These are phyloP conservation scores for Slavum lentiscoides DNA, from an alignment of 2,888 invertebrate genomes.

Conservation along the genomic window DNA sequence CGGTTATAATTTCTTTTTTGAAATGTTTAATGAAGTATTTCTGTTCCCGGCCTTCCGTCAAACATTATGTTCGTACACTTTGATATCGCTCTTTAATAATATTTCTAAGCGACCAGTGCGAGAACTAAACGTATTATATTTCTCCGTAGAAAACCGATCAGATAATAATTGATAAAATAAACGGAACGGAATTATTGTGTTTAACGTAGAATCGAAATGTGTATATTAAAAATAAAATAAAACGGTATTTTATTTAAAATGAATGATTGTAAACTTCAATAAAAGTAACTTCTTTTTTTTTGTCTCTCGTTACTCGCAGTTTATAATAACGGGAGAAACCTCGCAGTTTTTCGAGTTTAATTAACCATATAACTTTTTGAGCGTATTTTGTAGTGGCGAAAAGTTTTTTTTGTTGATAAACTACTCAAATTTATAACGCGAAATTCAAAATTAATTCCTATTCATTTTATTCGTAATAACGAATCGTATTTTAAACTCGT, in stretches of 20 bases:
- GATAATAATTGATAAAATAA: not conserved
- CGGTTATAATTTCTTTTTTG: too few species aligned
- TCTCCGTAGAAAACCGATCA: not conserved
- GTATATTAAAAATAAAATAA: not conserved
- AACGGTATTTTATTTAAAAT: constrained; percentile 20
- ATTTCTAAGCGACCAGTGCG: too few species aligned
- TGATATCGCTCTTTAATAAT: too few species aligned
- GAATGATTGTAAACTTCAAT: constrained; percentile 2
- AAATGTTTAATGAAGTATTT: too few species aligned
- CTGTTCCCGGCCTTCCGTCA: too few species aligned
- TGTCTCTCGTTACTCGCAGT: not conserved
- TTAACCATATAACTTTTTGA: not conserved
- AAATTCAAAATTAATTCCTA: not conserved
- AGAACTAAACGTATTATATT: not conserved
- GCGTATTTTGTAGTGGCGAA: not conserved
- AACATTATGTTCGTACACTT: too few species aligned
- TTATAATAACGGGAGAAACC: not conserved
- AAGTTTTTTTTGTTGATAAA: not conserved
- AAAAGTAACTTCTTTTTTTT: not conserved
- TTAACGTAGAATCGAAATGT: not conserved
- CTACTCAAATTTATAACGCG: not conserved
- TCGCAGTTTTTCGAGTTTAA: not conserved
- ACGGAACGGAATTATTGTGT: not conserved
- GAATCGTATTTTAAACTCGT: not conserved
- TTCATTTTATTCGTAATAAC: not conserved